Evolutionary conservation across 2,888 invertebrate species (phyloP).

Genomic region (Hirtodrosophila cameraria): DNA sequence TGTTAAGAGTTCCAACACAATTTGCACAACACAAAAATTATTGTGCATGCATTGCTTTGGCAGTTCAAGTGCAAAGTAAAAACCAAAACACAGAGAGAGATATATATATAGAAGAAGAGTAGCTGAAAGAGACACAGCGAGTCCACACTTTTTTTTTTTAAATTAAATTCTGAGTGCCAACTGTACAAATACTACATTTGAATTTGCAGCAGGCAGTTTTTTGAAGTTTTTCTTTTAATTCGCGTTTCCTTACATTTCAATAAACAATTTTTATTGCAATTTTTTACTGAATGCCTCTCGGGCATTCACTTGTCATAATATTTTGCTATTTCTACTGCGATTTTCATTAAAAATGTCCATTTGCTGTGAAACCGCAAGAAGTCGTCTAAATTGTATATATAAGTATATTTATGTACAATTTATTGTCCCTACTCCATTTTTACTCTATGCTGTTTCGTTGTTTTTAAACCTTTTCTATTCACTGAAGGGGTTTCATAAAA

Average conservation of each 20-base stretch:
- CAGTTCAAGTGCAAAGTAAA: constrained; percentile 57
- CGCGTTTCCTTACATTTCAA: constrained; percentile 50
- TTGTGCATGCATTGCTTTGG: constrained; percentile 57
- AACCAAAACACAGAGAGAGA: neutral
- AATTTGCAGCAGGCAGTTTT: constrained; percentile 35
- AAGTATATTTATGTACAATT: no score
- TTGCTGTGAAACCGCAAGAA: no score
- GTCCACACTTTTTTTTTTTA: constrained; percentile 33
- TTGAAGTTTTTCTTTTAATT: constrained; percentile 9
- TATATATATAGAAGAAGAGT: neutral
- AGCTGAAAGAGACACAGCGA: constrained; percentile 1
- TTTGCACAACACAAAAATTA: constrained; percentile 53
- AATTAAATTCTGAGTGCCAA: constrained; percentile 57
- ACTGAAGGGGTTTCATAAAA: no score
- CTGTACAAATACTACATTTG: constrained; percentile 50
- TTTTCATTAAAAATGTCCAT: neutral
- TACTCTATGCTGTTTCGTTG: no score
- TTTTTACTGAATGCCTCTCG: constrained; percentile 17
- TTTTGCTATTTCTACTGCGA: constrained; percentile 1
- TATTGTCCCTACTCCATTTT: no score
- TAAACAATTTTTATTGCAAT: constrained; percentile 57
- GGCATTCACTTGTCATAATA: constrained; percentile 38
- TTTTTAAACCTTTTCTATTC: no score
- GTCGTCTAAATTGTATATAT: no score
- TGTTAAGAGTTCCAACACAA: constrained; percentile 35